A percentile compares a stretch with the other conserved stretches of the same genome.
Conservation (phyloP, 2,888 invertebrate genomes). For the Fissipunctia ypsillon region DNA sequence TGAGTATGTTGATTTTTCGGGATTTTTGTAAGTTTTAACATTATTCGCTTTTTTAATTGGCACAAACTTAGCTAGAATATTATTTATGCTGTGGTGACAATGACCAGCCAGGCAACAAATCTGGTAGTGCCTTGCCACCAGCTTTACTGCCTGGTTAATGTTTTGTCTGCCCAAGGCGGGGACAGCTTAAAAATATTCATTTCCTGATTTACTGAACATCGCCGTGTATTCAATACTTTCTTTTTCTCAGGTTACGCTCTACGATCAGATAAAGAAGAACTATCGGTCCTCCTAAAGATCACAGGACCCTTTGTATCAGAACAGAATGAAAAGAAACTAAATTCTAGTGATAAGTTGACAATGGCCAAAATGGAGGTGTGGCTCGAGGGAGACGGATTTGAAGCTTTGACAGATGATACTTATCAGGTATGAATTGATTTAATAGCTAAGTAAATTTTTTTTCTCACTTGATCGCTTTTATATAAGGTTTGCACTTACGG, state of each 20-base stretch:
- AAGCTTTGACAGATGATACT: neutral
- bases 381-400: slow-evolving; percentile 70
- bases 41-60: too few species aligned
- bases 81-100: neutral
- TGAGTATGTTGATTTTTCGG: too few species aligned
- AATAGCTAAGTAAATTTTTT: neutral
- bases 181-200: too few species aligned
- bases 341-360: slow-evolving; percentile 67
- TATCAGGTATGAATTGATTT: slow-evolving; percentile 10
- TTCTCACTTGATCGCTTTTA: neutral
- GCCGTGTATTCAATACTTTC: neutral
- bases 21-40: too few species aligned
- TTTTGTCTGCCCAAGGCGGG: too few species aligned
- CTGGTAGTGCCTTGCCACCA: neutral
- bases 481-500: neutral
- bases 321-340: slow-evolving; percentile 78
- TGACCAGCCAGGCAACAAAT: neutral
- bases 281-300: slow-evolving; percentile 75
- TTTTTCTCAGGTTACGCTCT: slow-evolving; percentile 75
- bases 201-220: neutral
- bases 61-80: neutral
- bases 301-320: slow-evolving; percentile 85
- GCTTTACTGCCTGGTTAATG: too few species aligned
- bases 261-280: slow-evolving; percentile 61
- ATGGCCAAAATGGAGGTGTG: slow-evolving; percentile 77